These are phyloP conservation scores for Leptura quadrifasciata DNA, from an alignment of 2,888 invertebrate genomes.

Conservation along the genomic window DNA sequence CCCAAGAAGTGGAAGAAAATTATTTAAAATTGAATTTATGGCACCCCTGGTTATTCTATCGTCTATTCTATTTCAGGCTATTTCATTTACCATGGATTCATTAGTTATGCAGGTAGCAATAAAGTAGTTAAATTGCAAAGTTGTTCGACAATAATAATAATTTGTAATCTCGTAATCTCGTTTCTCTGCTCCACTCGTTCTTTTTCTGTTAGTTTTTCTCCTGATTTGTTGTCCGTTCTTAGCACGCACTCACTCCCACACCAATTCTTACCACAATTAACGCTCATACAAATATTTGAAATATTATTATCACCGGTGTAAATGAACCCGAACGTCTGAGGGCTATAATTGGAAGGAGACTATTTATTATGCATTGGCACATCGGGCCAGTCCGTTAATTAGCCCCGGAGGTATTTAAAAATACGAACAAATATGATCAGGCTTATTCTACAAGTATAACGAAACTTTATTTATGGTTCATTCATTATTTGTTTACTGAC, in stretches of 20 bases:
- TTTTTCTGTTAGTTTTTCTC: constrained; percentile 38
- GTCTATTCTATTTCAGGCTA: neutral
- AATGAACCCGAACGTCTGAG: constrained; percentile 69
- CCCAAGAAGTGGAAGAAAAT: neutral
- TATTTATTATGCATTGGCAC: constrained; percentile 71
- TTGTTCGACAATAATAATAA: constrained; percentile 32
- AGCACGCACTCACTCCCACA: constrained; percentile 40
- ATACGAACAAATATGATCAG: constrained; percentile 42
- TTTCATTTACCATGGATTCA: constrained; percentile 17
- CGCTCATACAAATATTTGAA: constrained; percentile 69
- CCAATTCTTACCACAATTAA: constrained; percentile 35
- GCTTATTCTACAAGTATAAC: constrained; percentile 26
- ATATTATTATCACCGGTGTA: constrained; percentile 72
- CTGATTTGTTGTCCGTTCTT: constrained; percentile 26
- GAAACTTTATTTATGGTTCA: constrained; percentile 69
- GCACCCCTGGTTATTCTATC: neutral
- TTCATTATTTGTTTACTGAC: constrained; percentile 72
- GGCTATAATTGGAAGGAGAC: constrained; percentile 71
- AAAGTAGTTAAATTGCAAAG: constrained; percentile 37
- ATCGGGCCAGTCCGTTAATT: constrained; percentile 62
- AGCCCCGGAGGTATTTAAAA: constrained; percentile 49
- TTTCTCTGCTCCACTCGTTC: neutral
- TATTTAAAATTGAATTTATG: neutral
- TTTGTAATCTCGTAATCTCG: constrained; percentile 36
- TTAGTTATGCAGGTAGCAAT: constrained; percentile 27